Percentiles rank a stretch among this genome's conserved stretches.
Evolutionary conservation across 2,797 vertebrate species (phyloP).

Genomic region (Pantherophis alleghaniensis): DNA sequence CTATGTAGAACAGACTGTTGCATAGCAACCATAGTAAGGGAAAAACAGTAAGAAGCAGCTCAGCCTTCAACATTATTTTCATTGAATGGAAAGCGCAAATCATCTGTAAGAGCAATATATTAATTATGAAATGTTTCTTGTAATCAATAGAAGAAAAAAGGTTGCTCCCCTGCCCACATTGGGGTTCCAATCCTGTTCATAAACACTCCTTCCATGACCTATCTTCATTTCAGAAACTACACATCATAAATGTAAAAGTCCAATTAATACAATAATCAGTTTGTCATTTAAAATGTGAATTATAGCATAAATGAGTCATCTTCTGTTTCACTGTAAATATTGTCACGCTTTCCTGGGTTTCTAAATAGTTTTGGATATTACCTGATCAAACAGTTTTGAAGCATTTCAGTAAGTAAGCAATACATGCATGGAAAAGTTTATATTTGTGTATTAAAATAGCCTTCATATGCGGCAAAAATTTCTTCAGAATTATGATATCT

Average conservation of each 20-base stretch:
- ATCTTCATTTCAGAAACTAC: background rate
- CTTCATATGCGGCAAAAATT: background rate
- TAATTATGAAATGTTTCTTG: background rate
- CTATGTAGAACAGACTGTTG: background rate
- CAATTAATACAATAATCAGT: background rate
- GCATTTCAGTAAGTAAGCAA: background rate
- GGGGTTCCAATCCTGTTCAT: background rate
- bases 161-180: background rate
- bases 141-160: background rate
- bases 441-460: background rate
- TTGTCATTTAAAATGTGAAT: background rate
- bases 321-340: background rate
- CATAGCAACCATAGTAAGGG: background rate
- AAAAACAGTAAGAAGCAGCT: background rate
- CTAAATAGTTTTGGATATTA: background rate
- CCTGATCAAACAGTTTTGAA: background rate
- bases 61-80: background rate
- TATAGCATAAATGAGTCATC: background rate
- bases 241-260: background rate
- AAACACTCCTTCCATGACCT: background rate
- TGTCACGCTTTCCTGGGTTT: background rate
- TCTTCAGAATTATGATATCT: background rate
- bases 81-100: background rate
- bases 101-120: background rate
- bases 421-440: background rate